A percentile compares a stretch with the other conserved stretches of the same genome.
These are phyloP conservation scores for Idaea biselata DNA, from an alignment of 2,888 invertebrate species.

Conservation along the genomic window DNA sequence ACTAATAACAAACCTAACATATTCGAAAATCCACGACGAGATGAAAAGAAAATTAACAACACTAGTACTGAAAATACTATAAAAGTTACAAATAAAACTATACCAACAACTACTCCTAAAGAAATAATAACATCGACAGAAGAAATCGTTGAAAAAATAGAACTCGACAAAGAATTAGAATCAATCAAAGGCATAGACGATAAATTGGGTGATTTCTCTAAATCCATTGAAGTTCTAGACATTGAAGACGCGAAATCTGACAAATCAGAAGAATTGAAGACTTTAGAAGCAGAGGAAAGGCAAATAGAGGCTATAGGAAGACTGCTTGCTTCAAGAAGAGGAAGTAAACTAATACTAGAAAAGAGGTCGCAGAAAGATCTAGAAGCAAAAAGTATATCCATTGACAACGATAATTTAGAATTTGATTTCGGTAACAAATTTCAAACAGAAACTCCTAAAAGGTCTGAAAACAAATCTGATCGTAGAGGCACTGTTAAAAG, in stretches of 20 bases:
- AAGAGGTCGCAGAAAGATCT: conserved; percentile 68
- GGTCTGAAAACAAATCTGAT: conserved; percentile 34
- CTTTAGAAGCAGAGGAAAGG: conserved; percentile 71
- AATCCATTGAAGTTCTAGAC: conserved; percentile 69
- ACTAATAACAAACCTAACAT: conserved; percentile 21
- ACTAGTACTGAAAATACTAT: conserved; percentile 42
- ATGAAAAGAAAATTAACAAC: conserved; percentile 58
- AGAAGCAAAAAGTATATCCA: conserved; percentile 59
- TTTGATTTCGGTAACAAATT: conserved; percentile 68
- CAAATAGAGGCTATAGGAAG: conserved; percentile 76
- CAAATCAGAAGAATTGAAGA: conserved; percentile 59
- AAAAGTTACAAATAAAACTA: conserved; percentile 31
- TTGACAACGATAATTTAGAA: conserved; percentile 61
- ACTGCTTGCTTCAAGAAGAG: conserved; percentile 62
- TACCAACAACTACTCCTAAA: conserved; percentile 31
- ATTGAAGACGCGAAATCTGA: conserved; percentile 66
- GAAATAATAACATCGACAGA: conserved; percentile 44
- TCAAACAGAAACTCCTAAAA: conserved; percentile 29
- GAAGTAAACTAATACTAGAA: conserved; percentile 61
- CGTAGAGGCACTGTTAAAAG: conserved; percentile 64
- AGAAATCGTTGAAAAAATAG: conserved; percentile 40
- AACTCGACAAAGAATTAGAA: conserved; percentile 45
- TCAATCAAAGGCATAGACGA: conserved; percentile 66
- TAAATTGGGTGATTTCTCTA: conserved; percentile 65
- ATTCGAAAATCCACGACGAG: conserved; percentile 32